Percentiles rank a stretch among this genome's conserved stretches.
Evolutionary conservation across 1,140 invertebrate genomes (phyloP).

Genomic region (Sycophaga agraensis): DNA sequence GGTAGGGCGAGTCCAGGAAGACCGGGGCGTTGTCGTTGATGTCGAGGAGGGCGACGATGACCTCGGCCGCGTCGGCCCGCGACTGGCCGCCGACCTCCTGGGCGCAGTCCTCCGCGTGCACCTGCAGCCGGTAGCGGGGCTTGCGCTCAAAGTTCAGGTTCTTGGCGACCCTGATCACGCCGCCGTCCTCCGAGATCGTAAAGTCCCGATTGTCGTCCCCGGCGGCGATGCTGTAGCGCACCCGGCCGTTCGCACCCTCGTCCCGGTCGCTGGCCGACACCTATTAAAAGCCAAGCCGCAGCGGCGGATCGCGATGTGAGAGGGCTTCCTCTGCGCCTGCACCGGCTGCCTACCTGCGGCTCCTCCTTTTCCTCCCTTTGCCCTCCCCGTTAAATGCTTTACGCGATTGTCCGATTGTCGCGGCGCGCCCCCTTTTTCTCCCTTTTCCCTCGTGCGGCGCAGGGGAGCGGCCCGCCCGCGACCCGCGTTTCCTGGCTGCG

Average conservation of each 20-base stretch:
- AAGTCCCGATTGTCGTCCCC: slow-evolving; percentile 91
- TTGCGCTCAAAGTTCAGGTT: slow-evolving; percentile 90
- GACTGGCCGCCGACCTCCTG: slow-evolving; percentile 62
- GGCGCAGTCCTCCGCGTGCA: slow-evolving; percentile 87
- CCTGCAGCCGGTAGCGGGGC: slow-evolving; percentile 76
- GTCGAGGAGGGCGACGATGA: slow-evolving; percentile 76
- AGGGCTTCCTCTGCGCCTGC: neutral
- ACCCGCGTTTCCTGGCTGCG: no score
- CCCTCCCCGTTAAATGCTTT: neutral
- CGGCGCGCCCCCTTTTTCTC: neutral
- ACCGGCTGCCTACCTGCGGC: neutral
- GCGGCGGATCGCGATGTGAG: neutral
- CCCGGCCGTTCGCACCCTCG: slow-evolving; percentile 82
- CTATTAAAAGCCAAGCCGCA: slow-evolving; percentile 50
- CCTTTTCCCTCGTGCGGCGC: neutral
- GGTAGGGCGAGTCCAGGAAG: slow-evolving; percentile 87
- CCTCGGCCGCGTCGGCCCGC: slow-evolving; percentile 63
- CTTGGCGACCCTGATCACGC: slow-evolving; percentile 84
- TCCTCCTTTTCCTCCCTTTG: neutral
- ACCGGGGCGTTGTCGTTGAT: slow-evolving; percentile 94
- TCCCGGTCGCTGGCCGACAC: slow-evolving; percentile 91
- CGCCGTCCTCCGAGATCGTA: slow-evolving; percentile 85
- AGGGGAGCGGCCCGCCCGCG: neutral
- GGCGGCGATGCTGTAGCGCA: slow-evolving; percentile 83
- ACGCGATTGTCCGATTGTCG: slow-evolving; percentile 26